phyloP scores from a whole-genome alignment of 2,888 invertebrate species.

The Diadegma fenestrale region DNA sequence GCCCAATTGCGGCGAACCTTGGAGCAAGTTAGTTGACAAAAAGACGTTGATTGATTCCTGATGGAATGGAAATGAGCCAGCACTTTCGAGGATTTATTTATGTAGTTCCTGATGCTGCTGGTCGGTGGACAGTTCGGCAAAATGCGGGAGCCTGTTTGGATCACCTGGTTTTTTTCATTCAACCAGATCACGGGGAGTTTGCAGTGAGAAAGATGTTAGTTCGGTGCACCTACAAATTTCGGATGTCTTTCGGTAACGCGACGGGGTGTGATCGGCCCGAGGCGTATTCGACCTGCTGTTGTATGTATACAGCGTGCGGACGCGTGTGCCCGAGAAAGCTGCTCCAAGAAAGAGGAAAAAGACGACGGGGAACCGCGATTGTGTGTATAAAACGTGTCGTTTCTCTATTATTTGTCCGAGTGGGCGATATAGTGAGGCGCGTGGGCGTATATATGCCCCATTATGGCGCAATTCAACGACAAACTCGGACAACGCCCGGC shows the following conservation, averaged over 20 bases:
- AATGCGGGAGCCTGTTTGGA: background rate
- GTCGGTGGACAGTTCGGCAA: background rate
- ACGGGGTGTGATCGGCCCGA: slow-evolving; percentile 38
- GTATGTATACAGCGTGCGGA: background rate
- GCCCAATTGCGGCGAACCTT: background rate
- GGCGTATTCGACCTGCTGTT: slow-evolving; percentile 31
- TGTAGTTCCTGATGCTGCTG: background rate
- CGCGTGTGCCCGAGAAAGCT: slow-evolving; percentile 19
- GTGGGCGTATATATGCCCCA: slow-evolving; percentile 73
- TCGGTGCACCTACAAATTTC: slow-evolving; percentile 23
- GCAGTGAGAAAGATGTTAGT: background rate
- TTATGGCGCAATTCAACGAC: slow-evolving; percentile 74
- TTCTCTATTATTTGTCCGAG: slow-evolving; percentile 31
- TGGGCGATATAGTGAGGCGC: slow-evolving; percentile 37
- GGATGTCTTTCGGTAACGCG: slow-evolving; percentile 15
- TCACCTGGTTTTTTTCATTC: slow-evolving; percentile 37
- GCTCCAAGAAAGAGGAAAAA: background rate
- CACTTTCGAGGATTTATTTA: background rate
- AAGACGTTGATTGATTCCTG: background rate
- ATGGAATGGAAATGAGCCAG: background rate
- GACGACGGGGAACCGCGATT: slow-evolving; percentile 41
- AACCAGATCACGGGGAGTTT: slow-evolving; percentile 5
- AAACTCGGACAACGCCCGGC: slow-evolving; percentile 40
- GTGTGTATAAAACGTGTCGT: slow-evolving; percentile 33
- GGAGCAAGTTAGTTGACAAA: background rate